Base-by-base conservation (phyloP, 2,113 vertebrate species). In the Hippolais icterina region DNA sequence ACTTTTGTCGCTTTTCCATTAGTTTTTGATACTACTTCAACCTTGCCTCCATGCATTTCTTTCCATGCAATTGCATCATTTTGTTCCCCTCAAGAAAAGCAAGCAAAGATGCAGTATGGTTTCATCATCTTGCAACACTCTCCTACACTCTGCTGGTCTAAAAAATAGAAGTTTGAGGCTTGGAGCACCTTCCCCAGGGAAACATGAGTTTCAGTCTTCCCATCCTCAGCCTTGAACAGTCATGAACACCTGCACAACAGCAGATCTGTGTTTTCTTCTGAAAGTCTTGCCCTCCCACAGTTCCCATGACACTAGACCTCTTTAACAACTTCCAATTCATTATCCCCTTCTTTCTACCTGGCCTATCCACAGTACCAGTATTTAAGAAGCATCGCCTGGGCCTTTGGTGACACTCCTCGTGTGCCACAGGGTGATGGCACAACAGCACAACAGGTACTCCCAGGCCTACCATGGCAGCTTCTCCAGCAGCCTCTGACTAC, bases 381-480 rank as follows among this genome's bases (percentile, higher is more conserved):
- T 77, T 68, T n/a, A 53, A 46, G 35, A 76, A 44, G 29, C 2
- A 35, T 25, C 69, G 11, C 8, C 75, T 56, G 63, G 27, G 27
- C 25, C 28, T 74, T 66, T 4, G 0, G 2, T 23, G 20, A 18
- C 25, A 72, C 46, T 71, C 41, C 16, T 64, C 1, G 1, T 15
- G n/a, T 60, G 2, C 83, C 63, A 60, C 42, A 78, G 52, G 23
- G 5, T 9, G 4, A 4, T 16, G 15, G 14, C 50, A 68, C 24
- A 77, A 50, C 2, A 21, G 4, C 50, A 68, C 24, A 77, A 50
- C 2, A 21, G 4, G 4, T 24, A 53, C 16, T 8, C 5, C 7
- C 61, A 54, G 39, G 5, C 25, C 47, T 25, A 39, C 16, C 49
- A 71, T n/a, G 8, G 15, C 42, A 76, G 37, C 44, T 33, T 75